phyloP scores from a whole-genome alignment of 30 jellyfish, hydroid and myxozoan species.

The Turritopsis rubra region DNA sequence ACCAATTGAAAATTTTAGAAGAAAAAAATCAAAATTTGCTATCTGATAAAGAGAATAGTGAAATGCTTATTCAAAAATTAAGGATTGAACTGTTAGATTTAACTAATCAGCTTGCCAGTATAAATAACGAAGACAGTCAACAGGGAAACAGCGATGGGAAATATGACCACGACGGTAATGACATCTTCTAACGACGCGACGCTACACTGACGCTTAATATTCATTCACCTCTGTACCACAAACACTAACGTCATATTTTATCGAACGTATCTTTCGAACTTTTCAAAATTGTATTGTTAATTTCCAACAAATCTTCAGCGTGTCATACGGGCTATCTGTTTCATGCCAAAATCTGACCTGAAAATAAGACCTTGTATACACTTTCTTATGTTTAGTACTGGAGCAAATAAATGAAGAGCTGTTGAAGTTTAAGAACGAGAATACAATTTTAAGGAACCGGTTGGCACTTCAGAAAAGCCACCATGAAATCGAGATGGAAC shows the following conservation, averaged over 20 bases:
- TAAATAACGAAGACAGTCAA: constrained; percentile 44
- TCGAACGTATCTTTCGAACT: no score
- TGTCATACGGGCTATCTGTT: neutral
- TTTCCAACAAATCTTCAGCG: neutral
- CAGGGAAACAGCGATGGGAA: constrained; percentile 42
- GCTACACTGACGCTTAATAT: neutral
- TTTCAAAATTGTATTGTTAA: neutral
- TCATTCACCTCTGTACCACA: neutral
- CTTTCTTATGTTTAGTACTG: constrained; percentile 11
- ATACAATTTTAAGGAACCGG: constrained; percentile 40
- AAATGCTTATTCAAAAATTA: constrained; percentile 33
- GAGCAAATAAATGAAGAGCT: constrained; percentile 26
- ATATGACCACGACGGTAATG: constrained; percentile 32
- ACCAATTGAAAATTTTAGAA: constrained; percentile 26
- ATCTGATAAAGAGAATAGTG: constrained; percentile 34
- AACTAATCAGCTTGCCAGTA: constrained; percentile 28
- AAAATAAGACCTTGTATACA: neutral
- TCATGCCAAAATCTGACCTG: neutral
- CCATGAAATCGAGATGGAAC: constrained; percentile 54
- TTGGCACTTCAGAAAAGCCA: constrained; percentile 54
- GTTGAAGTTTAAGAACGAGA: constrained; percentile 34
- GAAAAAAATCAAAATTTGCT: constrained; percentile 22
- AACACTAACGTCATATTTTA: no score
- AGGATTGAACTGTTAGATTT: constrained; percentile 33
- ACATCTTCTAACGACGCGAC: neutral